Percentiles rank a stretch among this genome's conserved stretches.
phyloP scores from a whole-genome alignment of 2,888 invertebrate genomes.

The Caenorhabditis sp. region DNA sequence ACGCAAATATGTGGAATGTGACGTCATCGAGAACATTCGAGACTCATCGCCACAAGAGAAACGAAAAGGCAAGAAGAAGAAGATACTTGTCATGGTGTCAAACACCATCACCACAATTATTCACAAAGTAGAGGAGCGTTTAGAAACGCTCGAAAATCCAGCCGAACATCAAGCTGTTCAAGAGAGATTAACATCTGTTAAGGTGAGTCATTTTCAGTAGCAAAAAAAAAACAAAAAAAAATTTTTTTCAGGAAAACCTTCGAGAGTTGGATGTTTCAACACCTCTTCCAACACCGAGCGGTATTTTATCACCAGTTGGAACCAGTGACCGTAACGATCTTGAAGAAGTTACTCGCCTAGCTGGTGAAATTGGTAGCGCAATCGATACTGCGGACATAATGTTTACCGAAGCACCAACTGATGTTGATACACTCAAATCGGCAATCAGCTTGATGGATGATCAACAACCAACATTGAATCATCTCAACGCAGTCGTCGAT shows the following conservation, averaged over 20 bases:
- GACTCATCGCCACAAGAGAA: conserved; percentile 43
- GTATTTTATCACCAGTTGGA: conserved; percentile 31
- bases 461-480: conserved; percentile 23
- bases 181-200: conserved; percentile 44
- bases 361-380: conserved; percentile 23
- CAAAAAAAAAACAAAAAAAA: background rate
- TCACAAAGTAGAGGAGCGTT: conserved; percentile 59
- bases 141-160: conserved; percentile 41
- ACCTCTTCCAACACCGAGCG: conserved; percentile 11
- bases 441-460: conserved; percentile 29
- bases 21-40: conserved; percentile 46
- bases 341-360: conserved; percentile 30
- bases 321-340: conserved; percentile 25
- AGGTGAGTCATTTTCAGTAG: conserved; percentile 11
- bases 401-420: conserved; percentile 29
- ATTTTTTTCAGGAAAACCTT: conserved; percentile 25
- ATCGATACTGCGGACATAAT: conserved; percentile 30
- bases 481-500: conserved; percentile 26
- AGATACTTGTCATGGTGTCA: conserved; percentile 61
- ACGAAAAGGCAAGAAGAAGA: conserved; percentile 49
- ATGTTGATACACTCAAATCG: conserved; percentile 35
- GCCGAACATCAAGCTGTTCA: conserved; percentile 34
- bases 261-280: conserved; percentile 36
- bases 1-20: conserved; percentile 55
- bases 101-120: conserved; percentile 68